phyloP scores from a whole-genome alignment of 2,888 invertebrate genomes.

The Parapristionchus giblindavisi region DNA sequence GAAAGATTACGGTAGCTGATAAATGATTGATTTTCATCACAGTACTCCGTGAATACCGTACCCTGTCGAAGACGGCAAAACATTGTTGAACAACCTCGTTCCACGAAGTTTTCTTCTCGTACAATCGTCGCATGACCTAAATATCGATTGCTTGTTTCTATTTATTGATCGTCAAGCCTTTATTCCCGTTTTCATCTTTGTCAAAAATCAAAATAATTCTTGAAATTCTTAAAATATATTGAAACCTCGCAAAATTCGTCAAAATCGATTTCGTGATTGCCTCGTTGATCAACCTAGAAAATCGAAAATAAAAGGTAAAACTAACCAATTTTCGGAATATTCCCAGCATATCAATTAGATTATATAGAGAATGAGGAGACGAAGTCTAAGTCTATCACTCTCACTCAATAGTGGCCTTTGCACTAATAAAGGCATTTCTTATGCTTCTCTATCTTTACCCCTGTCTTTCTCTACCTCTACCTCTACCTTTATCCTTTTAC shows the following conservation, averaged over 20 bases:
- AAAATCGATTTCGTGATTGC: conserved; percentile 68
- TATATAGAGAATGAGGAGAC: no score
- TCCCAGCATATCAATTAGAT: neutral
- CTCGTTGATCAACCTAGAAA: conserved; percentile 64
- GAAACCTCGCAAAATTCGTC: conserved; percentile 61
- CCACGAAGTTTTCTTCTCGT: conserved; percentile 66
- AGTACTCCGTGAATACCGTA: conserved; percentile 27
- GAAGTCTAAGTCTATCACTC: neutral
- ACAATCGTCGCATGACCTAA: conserved; percentile 57
- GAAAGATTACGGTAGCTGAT: no score
- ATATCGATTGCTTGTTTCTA: neutral
- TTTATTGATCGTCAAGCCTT: neutral
- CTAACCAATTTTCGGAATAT: neutral
- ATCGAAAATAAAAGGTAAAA: neutral
- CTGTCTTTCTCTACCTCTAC: neutral
- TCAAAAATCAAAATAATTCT: neutral
- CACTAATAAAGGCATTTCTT: neutral
- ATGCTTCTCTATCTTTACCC: neutral
- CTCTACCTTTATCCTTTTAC: neutral
- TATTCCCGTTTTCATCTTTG: neutral
- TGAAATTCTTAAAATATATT: no score
- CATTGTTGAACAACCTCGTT: conserved; percentile 66
- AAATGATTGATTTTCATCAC: neutral
- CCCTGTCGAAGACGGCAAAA: conserved; percentile 66
- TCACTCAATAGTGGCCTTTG: neutral